These are phyloP conservation scores for Dipodomys spectabilis DNA, from an alignment of 2,113 vertebrate genomes.

Conservation along the genomic window DNA sequence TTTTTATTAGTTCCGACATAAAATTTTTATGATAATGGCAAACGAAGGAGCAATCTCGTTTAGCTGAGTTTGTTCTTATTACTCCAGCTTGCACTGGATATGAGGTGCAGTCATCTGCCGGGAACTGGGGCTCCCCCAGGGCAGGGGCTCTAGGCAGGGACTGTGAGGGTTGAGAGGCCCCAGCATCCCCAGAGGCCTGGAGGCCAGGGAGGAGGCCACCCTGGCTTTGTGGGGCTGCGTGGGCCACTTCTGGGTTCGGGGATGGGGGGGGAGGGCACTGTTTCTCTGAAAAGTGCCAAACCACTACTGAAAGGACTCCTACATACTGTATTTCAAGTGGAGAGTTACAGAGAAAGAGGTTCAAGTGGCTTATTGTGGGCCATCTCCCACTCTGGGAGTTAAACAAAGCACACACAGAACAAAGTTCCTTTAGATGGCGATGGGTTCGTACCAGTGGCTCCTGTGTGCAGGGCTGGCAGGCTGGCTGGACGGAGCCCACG, in stretches of 20 bases:
- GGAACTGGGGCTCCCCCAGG: not conserved
- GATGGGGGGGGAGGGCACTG: not conserved
- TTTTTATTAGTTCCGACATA: conserved; percentile 84
- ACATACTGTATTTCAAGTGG: conserved; percentile 79
- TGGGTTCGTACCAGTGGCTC: conserved; percentile 67
- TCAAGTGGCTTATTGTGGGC: conserved; percentile 79
- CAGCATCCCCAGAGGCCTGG: not conserved
- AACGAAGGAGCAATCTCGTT: conserved; percentile 81
- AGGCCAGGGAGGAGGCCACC: not conserved
- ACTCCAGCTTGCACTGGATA: not conserved
- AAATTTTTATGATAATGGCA: conserved; percentile 83
- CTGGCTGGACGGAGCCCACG: not conserved
- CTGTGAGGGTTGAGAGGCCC: not conserved
- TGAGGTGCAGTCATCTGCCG: too few relatives aligned
- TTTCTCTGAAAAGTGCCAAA: conserved; percentile 70
- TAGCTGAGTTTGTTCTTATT: conserved; percentile 80
- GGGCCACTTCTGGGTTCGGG: not conserved
- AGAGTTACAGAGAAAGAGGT: conserved; percentile 69
- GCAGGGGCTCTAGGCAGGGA: not conserved
- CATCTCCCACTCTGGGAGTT: conserved; percentile 83
- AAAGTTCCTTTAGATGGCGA: conserved; percentile 75
- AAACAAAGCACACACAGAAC: conserved; percentile 79
- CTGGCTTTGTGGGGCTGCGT: not conserved
- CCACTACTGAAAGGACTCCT: conserved; percentile 76
- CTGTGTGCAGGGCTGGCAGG: conserved; percentile 66